Percentiles rank a stretch among this genome's conserved stretches.
phyloP scores from a whole-genome alignment of 2,113 vertebrate species.

The Hyaena hyaena region DNA sequence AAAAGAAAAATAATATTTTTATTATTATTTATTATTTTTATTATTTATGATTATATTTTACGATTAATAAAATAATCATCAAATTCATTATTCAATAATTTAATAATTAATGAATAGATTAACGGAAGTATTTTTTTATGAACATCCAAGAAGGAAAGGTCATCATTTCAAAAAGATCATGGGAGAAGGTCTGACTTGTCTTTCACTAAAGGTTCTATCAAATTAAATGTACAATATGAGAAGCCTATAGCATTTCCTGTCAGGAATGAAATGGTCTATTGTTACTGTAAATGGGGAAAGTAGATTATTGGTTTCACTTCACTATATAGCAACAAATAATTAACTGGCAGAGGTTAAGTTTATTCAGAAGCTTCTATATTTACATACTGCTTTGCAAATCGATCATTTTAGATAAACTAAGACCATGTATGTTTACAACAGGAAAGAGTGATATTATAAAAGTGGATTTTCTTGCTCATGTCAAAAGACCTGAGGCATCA shows the following conservation, averaged over 20 bases:
- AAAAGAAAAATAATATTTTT: neutral
- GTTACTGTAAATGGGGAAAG: slow-evolving; percentile 16
- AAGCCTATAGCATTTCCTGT: neutral
- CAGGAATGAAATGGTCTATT: neutral
- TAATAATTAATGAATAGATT: neutral
- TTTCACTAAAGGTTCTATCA: neutral
- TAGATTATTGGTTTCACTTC: neutral
- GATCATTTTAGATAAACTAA: neutral
- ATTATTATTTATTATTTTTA: too few relatives aligned
- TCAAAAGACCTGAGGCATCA: neutral
- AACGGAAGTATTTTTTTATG: neutral
- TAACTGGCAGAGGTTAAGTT: neutral
- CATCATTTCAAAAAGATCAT: neutral
- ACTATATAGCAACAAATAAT: neutral
- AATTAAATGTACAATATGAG: neutral
- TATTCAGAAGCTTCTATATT: slow-evolving; percentile 27
- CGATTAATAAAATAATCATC: slow-evolving; percentile 3
- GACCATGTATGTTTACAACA: neutral
- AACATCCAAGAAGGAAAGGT: neutral
- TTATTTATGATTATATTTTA: too few relatives aligned
- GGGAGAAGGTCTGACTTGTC: neutral
- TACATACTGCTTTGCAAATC: slow-evolving; percentile 5
- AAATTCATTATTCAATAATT: slow-evolving; percentile 17
- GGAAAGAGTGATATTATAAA: neutral
- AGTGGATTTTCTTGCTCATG: neutral